Percentiles rank a stretch among this genome's conserved stretches.
Conservation (phyloP, 2,113 vertebrate genomes). For the Siphamia tubifer region DNA sequence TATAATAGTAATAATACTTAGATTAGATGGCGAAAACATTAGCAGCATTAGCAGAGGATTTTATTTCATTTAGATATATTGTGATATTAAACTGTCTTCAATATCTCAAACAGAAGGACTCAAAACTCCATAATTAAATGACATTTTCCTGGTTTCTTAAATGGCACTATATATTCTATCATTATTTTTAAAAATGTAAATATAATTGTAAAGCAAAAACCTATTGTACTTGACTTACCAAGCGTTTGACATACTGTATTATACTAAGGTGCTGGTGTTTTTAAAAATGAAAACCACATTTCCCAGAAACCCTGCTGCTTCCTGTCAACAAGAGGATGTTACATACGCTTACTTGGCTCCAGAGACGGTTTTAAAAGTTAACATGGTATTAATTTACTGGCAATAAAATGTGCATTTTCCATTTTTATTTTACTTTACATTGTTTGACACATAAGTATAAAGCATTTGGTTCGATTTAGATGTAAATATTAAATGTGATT, state of each 20-base stretch:
- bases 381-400: not conserved
- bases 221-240: too few species aligned
- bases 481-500: constrained; percentile 1
- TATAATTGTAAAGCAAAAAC: not conserved
- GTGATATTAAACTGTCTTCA: too few species aligned
- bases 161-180: not conserved
- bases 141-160: not conserved
- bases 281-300: constrained; percentile 37
- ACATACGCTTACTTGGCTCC: not conserved
- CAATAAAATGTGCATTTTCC: constrained; percentile 1
- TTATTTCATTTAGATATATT: too few species aligned
- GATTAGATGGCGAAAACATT: too few species aligned
- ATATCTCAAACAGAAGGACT: too few species aligned
- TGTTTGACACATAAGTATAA: not conserved
- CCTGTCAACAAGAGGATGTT: constrained; percentile 36
- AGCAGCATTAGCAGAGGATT: too few species aligned
- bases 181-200: not conserved
- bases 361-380: constrained; percentile 1
- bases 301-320: constrained; percentile 39
- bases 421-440: not conserved
- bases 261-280: constrained; percentile 12
- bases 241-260: too few species aligned
- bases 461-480: not conserved
- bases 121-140: not conserved
- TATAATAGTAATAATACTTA: too few species aligned